phyloP scores from a whole-genome alignment of 2,797 vertebrate species.

The Parauchenoglanis ngamensis region DNA sequence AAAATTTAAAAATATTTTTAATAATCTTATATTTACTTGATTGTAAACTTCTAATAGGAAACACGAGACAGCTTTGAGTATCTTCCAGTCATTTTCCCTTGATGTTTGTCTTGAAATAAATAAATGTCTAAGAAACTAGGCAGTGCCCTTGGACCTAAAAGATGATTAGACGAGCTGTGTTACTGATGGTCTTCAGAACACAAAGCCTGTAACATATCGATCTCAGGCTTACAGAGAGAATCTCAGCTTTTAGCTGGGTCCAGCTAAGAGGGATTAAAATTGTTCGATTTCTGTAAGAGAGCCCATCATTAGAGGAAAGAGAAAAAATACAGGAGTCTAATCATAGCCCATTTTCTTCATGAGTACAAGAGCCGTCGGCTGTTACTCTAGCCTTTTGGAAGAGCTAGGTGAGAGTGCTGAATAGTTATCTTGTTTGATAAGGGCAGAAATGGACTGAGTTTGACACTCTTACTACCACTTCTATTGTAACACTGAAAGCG shows the following conservation, averaged over 20 bases:
- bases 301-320: neutral
- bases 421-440: constrained; percentile 8
- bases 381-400: neutral
- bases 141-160: neutral
- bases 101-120: neutral
- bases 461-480: constrained; percentile 24
- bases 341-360: constrained; percentile 4
- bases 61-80: neutral
- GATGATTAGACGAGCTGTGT: neutral
- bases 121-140: neutral
- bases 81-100: neutral
- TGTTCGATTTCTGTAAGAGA: neutral
- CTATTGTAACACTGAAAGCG: neutral
- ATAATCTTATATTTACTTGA: neutral
- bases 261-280: constrained; percentile 46
- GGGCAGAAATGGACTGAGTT: constrained; percentile 12
- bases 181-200: constrained; percentile 8
- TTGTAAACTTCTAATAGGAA: neutral
- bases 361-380: constrained; percentile 26
- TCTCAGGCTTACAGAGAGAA: neutral
- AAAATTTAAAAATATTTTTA: neutral
- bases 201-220: constrained; percentile 6
- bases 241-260: constrained; percentile 5
- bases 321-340: neutral
- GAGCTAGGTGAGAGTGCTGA: neutral